Evolutionary conservation across 2,888 invertebrate genomes (phyloP).

Genomic region (Carabus problematicus): DNA sequence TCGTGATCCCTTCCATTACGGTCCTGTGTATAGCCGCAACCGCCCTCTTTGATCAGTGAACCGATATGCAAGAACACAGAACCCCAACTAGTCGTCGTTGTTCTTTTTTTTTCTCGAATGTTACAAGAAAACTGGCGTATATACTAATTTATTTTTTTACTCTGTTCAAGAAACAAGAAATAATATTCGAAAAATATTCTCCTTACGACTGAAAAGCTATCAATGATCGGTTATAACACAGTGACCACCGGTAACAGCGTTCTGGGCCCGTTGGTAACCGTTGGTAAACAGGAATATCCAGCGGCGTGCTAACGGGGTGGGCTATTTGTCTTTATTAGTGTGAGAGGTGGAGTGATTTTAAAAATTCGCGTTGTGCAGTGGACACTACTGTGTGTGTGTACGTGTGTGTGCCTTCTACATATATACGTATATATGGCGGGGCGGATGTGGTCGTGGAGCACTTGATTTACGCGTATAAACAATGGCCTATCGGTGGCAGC

Average conservation of each 20-base stretch:
- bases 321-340: constrained; percentile 29
- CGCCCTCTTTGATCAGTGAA: constrained; percentile 6
- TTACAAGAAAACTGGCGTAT: neutral
- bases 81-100: neutral
- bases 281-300: constrained; percentile 20
- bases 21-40: constrained; percentile 16
- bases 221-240: no score
- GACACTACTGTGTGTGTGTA: neutral
- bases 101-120: neutral
- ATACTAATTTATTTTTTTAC: neutral
- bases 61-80: neutral
- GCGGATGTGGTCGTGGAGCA: constrained; percentile 33
- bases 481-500: constrained; percentile 38
- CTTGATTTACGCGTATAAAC: constrained; percentile 41
- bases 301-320: constrained; percentile 5
- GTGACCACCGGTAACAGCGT: no score
- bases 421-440: constrained; percentile 9
- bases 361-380: constrained; percentile 16
- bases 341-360: constrained; percentile 2
- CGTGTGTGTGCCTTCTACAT: neutral
- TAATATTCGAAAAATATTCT: no score
- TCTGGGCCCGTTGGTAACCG: no score
- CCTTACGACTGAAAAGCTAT: no score
- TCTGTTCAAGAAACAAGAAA: neutral
- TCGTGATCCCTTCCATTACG: constrained; percentile 23